phyloP scores from a whole-genome alignment of 2,888 invertebrate species.

The Aspidiotus destructor region DNA sequence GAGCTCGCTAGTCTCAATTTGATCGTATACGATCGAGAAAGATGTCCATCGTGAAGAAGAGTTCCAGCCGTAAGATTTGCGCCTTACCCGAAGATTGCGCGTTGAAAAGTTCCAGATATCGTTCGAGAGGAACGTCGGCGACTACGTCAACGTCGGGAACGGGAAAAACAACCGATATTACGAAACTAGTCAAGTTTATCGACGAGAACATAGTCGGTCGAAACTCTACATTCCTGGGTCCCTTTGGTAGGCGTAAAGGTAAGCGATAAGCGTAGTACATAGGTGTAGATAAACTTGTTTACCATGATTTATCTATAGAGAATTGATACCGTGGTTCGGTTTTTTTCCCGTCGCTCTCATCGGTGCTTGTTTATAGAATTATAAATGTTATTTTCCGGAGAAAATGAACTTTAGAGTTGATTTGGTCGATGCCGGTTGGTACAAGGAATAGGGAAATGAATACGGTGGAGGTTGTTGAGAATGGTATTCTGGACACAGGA shows the following conservation, averaged over 20 bases:
- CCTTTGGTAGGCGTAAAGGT: conserved; percentile 50
- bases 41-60: conserved; percentile 35
- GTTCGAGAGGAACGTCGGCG: conserved; percentile 42
- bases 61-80: conserved; percentile 39
- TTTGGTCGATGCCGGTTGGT: too few species aligned
- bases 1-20: too few species aligned
- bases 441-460: too few species aligned
- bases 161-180: conserved; percentile 55
- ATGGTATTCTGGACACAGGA: too few species aligned
- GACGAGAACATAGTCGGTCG: conserved; percentile 72
- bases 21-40: background rate
- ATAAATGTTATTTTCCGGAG: too few species aligned
- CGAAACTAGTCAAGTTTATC: conserved; percentile 64
- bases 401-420: too few species aligned
- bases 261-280: background rate
- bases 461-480: too few species aligned
- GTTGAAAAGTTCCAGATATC: conserved; percentile 36
- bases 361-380: background rate
- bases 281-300: background rate
- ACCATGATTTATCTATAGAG: background rate
- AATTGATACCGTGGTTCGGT: background rate
- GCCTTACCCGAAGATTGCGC: conserved; percentile 39
- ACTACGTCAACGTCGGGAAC: conserved; percentile 38
- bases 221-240: conserved; percentile 69
- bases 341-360: too few species aligned